These are phyloP conservation scores for Melinopterus prodromus DNA, from an alignment of 2,888 invertebrate genomes.

Conservation along the genomic window DNA sequence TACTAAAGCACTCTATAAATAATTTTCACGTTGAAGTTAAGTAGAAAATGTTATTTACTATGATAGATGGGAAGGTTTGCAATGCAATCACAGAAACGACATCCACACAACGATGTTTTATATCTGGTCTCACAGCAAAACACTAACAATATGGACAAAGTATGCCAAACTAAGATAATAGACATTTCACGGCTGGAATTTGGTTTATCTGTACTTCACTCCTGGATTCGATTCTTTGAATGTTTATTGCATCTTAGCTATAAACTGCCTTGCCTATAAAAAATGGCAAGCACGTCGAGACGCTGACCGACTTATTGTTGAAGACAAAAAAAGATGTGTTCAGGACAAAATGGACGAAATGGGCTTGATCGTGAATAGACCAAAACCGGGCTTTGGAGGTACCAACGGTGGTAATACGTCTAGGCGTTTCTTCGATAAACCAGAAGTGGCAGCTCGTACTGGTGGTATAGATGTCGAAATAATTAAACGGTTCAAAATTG, in stretches of 20 bases:
- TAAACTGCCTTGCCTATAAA: conserved; percentile 47
- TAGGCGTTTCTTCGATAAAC: conserved; percentile 45
- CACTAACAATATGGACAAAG: conserved; percentile 40
- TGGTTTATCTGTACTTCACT: conserved; percentile 49
- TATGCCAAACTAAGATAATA: conserved; percentile 31
- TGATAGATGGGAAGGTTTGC: conserved; percentile 49
- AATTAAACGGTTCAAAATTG: conserved; percentile 44
- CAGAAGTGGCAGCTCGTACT: conserved; percentile 43
- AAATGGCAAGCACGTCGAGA: conserved; percentile 51
- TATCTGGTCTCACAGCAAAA: conserved; percentile 30
- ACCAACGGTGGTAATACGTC: conserved; percentile 47
- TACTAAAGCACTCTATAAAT: no score
- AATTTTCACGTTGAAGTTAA: conserved; percentile 8
- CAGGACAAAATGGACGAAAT: conserved; percentile 30
- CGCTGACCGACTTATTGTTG: conserved; percentile 33
- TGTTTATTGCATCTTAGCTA: conserved; percentile 50
- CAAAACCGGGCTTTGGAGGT: conserved; percentile 44
- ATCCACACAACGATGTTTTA: conserved; percentile 41
- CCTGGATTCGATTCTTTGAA: conserved; percentile 51
- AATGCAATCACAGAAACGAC: conserved; percentile 41
- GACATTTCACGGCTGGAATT: conserved; percentile 38
- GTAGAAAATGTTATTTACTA: conserved; percentile 45
- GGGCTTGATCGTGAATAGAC: conserved; percentile 44
- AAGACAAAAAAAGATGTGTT: conserved; percentile 33
- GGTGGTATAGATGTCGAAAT: conserved; percentile 47